phyloP scores from a whole-genome alignment of 2,113 vertebrate species.

The Cisticola juncidis region DNA sequence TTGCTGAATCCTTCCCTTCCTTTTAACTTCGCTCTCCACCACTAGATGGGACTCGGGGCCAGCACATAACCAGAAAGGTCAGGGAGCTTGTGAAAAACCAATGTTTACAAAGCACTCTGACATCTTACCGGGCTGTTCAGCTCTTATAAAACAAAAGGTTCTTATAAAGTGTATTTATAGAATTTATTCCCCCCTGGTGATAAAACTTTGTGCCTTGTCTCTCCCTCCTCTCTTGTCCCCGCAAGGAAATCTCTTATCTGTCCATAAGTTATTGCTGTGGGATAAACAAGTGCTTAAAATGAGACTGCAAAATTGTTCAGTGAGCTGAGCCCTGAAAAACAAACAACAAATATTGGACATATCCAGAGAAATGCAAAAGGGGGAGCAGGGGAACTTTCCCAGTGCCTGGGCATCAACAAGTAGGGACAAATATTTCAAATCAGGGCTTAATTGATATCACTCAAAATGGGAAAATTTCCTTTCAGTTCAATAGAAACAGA shows the following conservation, averaged over 20 bases:
- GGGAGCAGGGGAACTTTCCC: background rate
- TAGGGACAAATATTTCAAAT: accelerated
- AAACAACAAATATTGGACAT: background rate
- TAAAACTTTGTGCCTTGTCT: background rate
- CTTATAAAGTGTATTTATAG: background rate
- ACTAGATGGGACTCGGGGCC: constrained; percentile 37
- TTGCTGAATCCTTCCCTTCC: background rate
- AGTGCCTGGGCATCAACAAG: background rate
- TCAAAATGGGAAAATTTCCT: background rate
- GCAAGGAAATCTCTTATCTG: background rate
- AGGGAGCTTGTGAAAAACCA: background rate
- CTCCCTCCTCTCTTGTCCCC: background rate
- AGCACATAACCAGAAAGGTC: background rate
- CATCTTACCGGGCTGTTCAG: background rate
- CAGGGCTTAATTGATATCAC: background rate
- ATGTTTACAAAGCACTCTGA: background rate
- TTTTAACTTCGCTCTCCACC: background rate
- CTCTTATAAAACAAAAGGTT: background rate
- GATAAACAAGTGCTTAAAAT: background rate
- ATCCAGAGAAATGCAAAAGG: background rate
- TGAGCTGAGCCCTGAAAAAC: background rate
- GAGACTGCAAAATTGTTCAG: background rate
- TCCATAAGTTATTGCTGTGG: background rate
- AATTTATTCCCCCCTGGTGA: background rate
- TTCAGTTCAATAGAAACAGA: background rate